Percentiles rank a stretch among this genome's conserved stretches.
These are phyloP conservation scores for Rhaphigaster nebulosa DNA, from an alignment of 2,888 invertebrate species.

Conservation along the genomic window DNA sequence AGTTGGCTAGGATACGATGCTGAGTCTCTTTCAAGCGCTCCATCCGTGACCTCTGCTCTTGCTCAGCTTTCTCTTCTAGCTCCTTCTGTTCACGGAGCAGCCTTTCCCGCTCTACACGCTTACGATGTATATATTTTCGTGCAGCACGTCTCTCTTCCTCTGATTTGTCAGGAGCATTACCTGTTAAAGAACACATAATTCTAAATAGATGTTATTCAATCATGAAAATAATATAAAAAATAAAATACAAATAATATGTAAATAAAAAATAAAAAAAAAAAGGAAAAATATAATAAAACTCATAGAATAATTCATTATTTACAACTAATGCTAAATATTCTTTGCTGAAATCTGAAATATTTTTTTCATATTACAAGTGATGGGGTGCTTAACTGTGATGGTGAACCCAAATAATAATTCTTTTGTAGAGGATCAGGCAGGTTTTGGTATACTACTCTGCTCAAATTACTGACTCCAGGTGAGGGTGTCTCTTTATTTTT, in stretches of 20 bases:
- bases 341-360: no score
- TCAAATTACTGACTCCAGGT: no score
- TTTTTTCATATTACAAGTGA: no score
- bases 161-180: not conserved
- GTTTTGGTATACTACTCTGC: no score
- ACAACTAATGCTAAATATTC: no score
- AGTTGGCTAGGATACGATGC: slow-evolving; percentile 6
- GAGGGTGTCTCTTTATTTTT: no score
- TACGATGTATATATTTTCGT: slow-evolving; percentile 40
- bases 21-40: slow-evolving; percentile 53
- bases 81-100: not conserved
- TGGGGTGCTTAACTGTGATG: no score
- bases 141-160: slow-evolving; percentile 29
- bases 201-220: not conserved
- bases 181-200: not conserved
- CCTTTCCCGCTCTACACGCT: slow-evolving; percentile 49
- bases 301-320: no score
- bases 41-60: slow-evolving; percentile 36
- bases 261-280: not conserved
- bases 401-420: no score
- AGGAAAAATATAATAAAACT: no score
- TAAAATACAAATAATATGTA: not conserved
- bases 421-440: no score
- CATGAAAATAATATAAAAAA: not conserved
- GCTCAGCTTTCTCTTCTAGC: slow-evolving; percentile 28